Base-by-base conservation (phyloP, 2,888 invertebrate genomes). In the Epirrhoe tristata region DNA sequence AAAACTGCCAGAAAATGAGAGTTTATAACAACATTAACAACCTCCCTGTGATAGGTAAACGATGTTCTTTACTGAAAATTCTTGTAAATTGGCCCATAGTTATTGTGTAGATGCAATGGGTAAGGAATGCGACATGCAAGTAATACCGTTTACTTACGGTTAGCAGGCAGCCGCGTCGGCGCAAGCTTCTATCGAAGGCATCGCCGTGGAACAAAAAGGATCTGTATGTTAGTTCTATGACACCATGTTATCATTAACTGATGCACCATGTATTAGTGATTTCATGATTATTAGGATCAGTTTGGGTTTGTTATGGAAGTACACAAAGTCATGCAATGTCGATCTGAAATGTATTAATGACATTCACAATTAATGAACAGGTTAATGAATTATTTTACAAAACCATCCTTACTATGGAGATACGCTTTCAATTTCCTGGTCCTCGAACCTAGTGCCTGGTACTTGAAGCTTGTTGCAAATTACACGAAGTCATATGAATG, bases 231-330 rank as follows among this genome's bases (percentile, higher is more conserved):
- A 83, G 76, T 70, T 66, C 67, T 66, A 64, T 67, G 73, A 76
- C 77, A 79, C 74, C 69, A 71, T 87, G 86, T 89, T 89, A 89
- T 88, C 89, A 89, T 89, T 90, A 84, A 82, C 88, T 83, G 85
- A 83, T 74, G 73, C 70, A 73, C 77, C 72, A 70, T 43, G 39
- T 12, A 43, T 67, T 64, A 62, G 52, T 36, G 54, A 16, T 48
- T 12, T 48, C 1, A 48, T 14, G 16, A 48, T 48, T 48, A 12
- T 43, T 43, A 8, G 36, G 12, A 2, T 43, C 39, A 43, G 6
- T 48, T 48, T 48, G 48, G 39, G 48, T 14, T 14, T 7, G 7
- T 14, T 48, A 7, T 14, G 48, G 5, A 16, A 48, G 16, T 48
- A 16, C 46, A 46, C 48, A 46, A 12, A 12, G 6, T 14, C n/a